Conservation (phyloP, 2,797 vertebrate species). For the Mus caroli region DNA sequence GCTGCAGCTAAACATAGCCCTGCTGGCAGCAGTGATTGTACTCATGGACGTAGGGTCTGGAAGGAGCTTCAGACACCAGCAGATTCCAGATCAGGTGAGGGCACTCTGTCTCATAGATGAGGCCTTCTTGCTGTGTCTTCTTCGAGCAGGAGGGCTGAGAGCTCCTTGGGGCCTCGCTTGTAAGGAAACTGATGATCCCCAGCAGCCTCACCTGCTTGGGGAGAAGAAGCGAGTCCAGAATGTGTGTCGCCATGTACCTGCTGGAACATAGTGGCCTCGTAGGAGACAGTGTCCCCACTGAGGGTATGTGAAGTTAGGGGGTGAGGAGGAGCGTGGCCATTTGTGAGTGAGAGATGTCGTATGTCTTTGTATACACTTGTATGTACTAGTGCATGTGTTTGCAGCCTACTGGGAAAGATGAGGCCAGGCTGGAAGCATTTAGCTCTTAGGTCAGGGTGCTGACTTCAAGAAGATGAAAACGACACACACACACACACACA, state of each 20-base stretch:
- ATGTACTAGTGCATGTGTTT: background rate
- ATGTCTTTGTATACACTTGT: background rate
- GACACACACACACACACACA: no score
- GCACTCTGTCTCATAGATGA: background rate
- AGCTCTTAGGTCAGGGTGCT: background rate
- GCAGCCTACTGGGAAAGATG: background rate
- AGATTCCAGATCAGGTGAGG: background rate
- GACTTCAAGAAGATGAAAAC: background rate
- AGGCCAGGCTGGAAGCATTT: background rate
- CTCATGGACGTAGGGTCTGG: background rate
- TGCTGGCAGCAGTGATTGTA: background rate
- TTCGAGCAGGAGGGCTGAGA: background rate
- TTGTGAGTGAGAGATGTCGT: background rate
- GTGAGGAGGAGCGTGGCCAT: background rate
- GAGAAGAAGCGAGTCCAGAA: background rate
- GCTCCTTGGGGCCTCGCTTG: background rate
- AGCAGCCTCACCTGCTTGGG: background rate
- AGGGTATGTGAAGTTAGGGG: background rate
- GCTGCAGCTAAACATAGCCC: background rate
- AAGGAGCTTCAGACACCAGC: background rate
- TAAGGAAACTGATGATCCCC: background rate
- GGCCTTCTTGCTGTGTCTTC: background rate
- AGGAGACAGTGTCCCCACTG: background rate
- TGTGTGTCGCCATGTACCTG: background rate
- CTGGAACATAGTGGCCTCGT: background rate